Conservation (phyloP, 2,888 invertebrate genomes). For the Julus scandinavius region DNA sequence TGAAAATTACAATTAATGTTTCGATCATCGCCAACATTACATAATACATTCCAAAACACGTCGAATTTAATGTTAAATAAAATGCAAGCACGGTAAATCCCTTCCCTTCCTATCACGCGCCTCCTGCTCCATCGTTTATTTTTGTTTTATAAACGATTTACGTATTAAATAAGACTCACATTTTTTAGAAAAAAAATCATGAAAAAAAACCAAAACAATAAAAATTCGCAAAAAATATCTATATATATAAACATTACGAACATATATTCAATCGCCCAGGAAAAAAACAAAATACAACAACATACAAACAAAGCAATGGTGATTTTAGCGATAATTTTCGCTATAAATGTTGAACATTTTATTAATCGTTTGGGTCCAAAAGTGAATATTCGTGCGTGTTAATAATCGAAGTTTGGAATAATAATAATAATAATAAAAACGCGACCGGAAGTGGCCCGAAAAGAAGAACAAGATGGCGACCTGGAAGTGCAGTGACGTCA, state of each 20-base stretch:
- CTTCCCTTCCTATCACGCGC: slow-evolving; percentile 52
- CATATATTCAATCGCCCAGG: not conserved
- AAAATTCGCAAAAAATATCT: not conserved
- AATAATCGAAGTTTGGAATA: too few relatives aligned
- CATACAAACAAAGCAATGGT: not conserved
- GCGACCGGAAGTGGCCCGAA: not conserved
- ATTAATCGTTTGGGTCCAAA: not conserved
- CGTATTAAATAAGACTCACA: slow-evolving; percentile 6
- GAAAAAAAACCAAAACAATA: not conserved
- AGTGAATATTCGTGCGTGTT: not conserved
- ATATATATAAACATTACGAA: slow-evolving; percentile 4
- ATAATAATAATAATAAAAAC: too few relatives aligned
- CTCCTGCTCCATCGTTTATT: slow-evolving; percentile 52
- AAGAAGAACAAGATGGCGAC: not conserved
- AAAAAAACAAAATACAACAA: not conserved
- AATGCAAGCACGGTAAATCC: slow-evolving; percentile 12
- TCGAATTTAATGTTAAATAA: not conserved
- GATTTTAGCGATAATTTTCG: not conserved
- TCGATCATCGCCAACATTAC: not conserved
- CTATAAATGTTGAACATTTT: not conserved
- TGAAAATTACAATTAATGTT: not conserved
- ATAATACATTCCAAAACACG: not conserved
- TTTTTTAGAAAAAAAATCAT: not conserved
- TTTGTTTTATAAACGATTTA: slow-evolving; percentile 48
- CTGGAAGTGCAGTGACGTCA: not conserved